Evolutionary conservation across 1,140 invertebrate species (phyloP).

Genomic region (Orchesella cincta): DNA sequence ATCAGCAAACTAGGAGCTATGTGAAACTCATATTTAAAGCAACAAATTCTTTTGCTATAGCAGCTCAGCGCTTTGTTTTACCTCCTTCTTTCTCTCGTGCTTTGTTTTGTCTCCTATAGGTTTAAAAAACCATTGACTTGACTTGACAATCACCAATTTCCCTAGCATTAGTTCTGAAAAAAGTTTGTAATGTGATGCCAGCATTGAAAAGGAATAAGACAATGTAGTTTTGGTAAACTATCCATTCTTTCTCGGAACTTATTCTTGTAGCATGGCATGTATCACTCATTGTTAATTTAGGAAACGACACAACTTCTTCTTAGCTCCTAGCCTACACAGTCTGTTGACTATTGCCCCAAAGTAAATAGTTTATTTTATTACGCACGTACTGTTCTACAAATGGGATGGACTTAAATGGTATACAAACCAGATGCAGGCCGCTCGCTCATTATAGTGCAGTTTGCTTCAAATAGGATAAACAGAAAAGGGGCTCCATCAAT

Average conservation of each 20-base stretch:
- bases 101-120: too few relatives aligned
- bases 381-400: not conserved
- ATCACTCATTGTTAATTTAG: not conserved
- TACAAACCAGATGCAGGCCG: not conserved
- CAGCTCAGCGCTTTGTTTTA: too few relatives aligned
- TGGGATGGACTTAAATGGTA: not conserved
- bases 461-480: too few relatives aligned
- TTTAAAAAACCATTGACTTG: too few relatives aligned
- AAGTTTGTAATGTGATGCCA: not conserved
- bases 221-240: not conserved
- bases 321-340: not conserved
- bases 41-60: too few relatives aligned
- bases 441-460: not conserved
- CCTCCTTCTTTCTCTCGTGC: too few relatives aligned
- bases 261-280: not conserved
- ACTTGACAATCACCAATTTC: conserved; percentile 10
- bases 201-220: not conserved
- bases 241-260: not conserved
- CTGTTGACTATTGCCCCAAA: not conserved
- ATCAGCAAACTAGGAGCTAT: too few relatives aligned
- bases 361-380: conserved; percentile 6
- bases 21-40: too few relatives aligned
- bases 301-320: not conserved
- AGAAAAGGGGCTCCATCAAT: too few relatives aligned
- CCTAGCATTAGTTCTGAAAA: not conserved